Base-by-base conservation (phyloP, 2,797 vertebrate genomes). In the Crocodylus rhombifer region DNA sequence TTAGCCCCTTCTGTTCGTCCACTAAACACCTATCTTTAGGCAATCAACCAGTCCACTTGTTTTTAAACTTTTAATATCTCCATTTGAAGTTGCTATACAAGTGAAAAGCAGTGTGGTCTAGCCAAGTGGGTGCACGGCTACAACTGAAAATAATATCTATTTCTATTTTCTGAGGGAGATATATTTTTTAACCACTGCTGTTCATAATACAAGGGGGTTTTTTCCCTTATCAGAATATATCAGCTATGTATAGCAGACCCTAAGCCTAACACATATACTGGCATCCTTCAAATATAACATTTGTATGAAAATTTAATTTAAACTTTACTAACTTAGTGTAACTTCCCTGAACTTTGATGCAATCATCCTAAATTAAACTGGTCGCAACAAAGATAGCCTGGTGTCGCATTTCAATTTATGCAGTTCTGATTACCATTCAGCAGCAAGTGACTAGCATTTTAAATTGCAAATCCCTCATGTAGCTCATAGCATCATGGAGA, bases 301-400 rank as follows among this genome's bases (percentile, higher is more conserved):
- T 86, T 51, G 28, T 14, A 25, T 67, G 60, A 78, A 23, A 86
- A 90, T 65, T 90, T 74, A 90, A 90, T 91, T 95, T 88, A 77
- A 90, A 77, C 82, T 90, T 95, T 57, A 77, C 30, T 88, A 83
- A 55, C 77, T 77, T 30, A 15, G 30, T 71, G 26, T 82, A 86
- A 84, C 79, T 74, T 85, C 0, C 2, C 63, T 55, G 76, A 77
- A 23, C 61, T 81, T 76, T 4, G 57, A 77, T 62, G 85, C 33
- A 57, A 83, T 86, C 85, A 79, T 65, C 71, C 75, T 65, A 90
- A 92, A 90, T 69, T 56, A 80, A 90, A 55, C 9, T 56, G 21
- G 30, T 80, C 75, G 55, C 91, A 69, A 42, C 14, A 67, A 87
- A 89, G 83, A 18, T 20, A 91, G 78, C 33, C 80, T 58, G 67